Base-by-base conservation (phyloP, 2,113 vertebrate species). In the Rhinoptilus africanus region DNA sequence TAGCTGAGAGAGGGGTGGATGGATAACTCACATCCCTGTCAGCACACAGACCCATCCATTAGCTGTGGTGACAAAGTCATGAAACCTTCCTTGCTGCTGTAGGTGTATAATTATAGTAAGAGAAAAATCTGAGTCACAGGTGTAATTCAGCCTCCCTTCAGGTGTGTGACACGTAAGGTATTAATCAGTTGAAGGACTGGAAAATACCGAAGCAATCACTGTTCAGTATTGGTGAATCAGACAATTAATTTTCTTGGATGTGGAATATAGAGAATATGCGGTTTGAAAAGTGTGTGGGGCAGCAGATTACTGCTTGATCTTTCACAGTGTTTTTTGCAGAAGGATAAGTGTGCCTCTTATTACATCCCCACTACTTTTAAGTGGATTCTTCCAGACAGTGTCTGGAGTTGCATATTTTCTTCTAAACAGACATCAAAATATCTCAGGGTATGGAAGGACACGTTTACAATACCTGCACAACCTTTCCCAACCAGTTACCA, bases 141-240 rank as follows among this genome's bases (percentile, higher is more conserved):
- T 85, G n/a, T 82, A 89, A 95, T 89, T 88, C 77, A 89, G 48
- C 51, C 47, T 93, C 47, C 50, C 30, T 85, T 92, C 71, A 92
- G 59, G 56, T 93, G 30, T 85, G 77, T 77, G 93, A 88, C 47
- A 48, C 1, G 0, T 39, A 50, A 88, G 27, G 39, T 63, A 17
- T 37, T 71, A 82, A 89, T 85, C 74, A 69, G 45, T 30, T 57
- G 30, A 89, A 89, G 50, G 41, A 69, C 62, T 92, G 67, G 77
- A 88, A 95, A 92, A 89, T 35, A 50, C 53, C 34, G n/a, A 53
- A 63, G 30, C 8, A 18, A 79, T 72, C 60, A 19, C 18, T 37
- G 7, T 79, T 92, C 4, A 4, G 37, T 56, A 56, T 17, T 59
- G 37, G 34, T 93, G 79, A 77, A 87, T 75, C 76, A 89, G 47